Percentiles rank a stretch among this genome's conserved stretches.
Evolutionary conservation across 2,797 vertebrate species (phyloP).

Genomic region (Oophaga sylvatica): DNA sequence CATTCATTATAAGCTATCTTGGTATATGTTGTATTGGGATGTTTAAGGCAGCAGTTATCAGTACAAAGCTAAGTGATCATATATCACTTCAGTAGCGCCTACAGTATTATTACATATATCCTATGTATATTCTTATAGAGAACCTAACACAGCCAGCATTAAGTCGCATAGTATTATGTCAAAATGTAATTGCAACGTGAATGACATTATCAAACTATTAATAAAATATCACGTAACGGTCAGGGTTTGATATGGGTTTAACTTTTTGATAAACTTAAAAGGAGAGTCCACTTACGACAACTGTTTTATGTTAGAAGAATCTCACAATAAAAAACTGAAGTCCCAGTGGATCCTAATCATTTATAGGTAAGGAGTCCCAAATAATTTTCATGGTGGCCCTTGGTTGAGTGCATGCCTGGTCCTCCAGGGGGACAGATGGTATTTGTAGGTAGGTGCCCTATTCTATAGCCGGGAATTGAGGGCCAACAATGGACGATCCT

Average conservation of each 20-base stretch:
- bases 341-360: not conserved
- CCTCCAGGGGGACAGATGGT: not conserved
- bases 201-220: not conserved
- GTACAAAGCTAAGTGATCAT: not conserved
- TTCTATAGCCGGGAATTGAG: too few species aligned
- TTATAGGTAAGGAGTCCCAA: not conserved
- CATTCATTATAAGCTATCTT: conserved; percentile 1
- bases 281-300: not conserved
- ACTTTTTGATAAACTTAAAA: not conserved
- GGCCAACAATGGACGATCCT: too few species aligned
- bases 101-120: not conserved
- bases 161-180: not conserved
- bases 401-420: not conserved
- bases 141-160: not conserved
- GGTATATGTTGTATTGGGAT: not conserved
- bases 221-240: not conserved
- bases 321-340: not conserved
- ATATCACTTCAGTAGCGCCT: not conserved
- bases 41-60: not conserved
- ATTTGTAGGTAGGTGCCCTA: not conserved
- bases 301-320: not conserved
- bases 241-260: not conserved
- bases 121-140: not conserved
- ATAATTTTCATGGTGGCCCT: not conserved
- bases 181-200: not conserved